Conservation (phyloP, 53 echinoderm and acorn worm genomes). For the Glandiceps talaboti region DNA sequence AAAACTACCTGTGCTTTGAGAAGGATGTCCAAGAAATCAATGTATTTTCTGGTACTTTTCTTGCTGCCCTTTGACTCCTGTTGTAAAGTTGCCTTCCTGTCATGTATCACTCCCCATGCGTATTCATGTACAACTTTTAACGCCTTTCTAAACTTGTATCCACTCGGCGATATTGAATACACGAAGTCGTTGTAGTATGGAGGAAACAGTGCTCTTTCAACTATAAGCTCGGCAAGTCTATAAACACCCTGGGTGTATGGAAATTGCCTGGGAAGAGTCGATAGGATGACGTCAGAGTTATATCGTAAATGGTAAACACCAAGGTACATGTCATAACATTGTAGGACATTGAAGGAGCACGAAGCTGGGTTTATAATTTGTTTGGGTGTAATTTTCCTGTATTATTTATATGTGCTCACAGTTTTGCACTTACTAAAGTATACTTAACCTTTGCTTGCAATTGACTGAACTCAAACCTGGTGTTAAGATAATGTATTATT, state of each 20-base stretch:
- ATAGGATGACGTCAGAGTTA: too few species aligned
- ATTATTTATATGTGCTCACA: too few species aligned
- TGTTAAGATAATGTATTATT: too few species aligned
- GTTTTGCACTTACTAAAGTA: too few species aligned
- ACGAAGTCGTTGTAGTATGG: slow-evolving; percentile 24
- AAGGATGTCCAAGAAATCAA: background rate
- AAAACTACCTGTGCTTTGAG: background rate
- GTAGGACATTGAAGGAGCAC: too few species aligned
- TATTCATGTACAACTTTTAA: slow-evolving; percentile 13
- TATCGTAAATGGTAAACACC: too few species aligned
- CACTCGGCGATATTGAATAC: slow-evolving; percentile 22
- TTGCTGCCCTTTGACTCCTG: slow-evolving; percentile 5
- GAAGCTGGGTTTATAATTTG: too few species aligned
- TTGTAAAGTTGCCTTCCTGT: slow-evolving; percentile 19
- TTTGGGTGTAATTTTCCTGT: too few species aligned
- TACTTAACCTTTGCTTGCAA: too few species aligned
- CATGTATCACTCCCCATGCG: slow-evolving; percentile 19
- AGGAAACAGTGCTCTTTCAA: slow-evolving; percentile 17
- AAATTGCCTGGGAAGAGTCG: slow-evolving; percentile 22
- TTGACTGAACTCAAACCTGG: too few species aligned
- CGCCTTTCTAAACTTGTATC: slow-evolving; percentile 26
- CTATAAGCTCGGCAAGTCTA: slow-evolving; percentile 16
- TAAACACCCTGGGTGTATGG: slow-evolving; percentile 31
- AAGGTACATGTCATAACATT: too few species aligned
- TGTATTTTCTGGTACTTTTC: slow-evolving; percentile 12